Base-by-base conservation (phyloP, 1,140 invertebrate species). In the Drosophila rhopaloa region DNA sequence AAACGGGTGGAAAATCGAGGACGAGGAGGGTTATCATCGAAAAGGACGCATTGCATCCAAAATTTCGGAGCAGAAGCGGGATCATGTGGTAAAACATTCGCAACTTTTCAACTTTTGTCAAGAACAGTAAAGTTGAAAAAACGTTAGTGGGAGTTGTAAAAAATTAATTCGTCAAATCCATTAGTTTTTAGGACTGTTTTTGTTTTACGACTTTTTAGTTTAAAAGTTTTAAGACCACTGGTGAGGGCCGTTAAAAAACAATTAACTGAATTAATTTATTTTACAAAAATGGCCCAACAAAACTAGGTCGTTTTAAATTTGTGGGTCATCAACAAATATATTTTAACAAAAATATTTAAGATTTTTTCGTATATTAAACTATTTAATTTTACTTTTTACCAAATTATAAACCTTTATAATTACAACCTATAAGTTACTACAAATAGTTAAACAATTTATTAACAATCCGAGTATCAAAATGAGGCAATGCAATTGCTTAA, bases 1-100 rank as follows among this genome's bases (percentile, higher is more conserved):
- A 82, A 58, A 24, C 59, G 55, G 77, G 24, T 4, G 48, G 40
- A 24, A 46, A 46, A 14, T 9, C 44, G 16, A 9, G 27, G n/a
- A 7, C 1, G 11, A 60, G 35, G 35, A 0, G 16, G 50, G 46
- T 7, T 6, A 29, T 48, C 10, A 24, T 47, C 19, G 10, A 44
- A 44, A 47, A 11, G 43, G 54, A 47, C 14, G 16, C 63, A 38
- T 32, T 46, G 29, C 63, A 50, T 27, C 60, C 60, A 35, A 37
- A 24, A 7, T 38, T 70, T 27, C 10, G 43, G 44, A 37, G 27
- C n/a, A 16, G 50, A 48, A 13, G 14, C 8, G 48, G 61, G 10
- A 47, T 29, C 62, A 46, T 32, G 14, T 27, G 43, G 62, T 43
- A n/a, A 24, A 68, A 24, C 61, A 38, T 29, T 11, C 16, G 32